Evolutionary conservation across 1,140 invertebrate species (phyloP), one percentile per base, ranked within the genome.

Genomic region (Gryllus bimaculatus): DNA sequence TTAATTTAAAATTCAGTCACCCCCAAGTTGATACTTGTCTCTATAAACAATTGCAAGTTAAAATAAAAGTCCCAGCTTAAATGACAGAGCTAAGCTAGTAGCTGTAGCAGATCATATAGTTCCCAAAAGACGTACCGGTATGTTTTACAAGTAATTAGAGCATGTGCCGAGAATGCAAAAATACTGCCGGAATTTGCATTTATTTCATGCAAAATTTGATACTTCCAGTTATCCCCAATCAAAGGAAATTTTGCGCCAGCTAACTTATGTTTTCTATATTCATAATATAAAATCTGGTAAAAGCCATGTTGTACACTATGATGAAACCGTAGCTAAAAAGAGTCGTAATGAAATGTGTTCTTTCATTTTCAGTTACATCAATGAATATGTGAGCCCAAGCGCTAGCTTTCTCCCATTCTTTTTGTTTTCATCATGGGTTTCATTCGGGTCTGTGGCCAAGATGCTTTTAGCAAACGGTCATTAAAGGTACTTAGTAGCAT

Each of bases 31-130:
- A 73, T 73, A 73, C 66, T 73, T 73, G 66, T 73, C 13, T 73
- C 66, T 73, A 3, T n/a, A 6, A 73, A 73, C 66, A 73, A 73
- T 73, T 73, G 6, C 13, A 6, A 73, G 66, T 6, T 15, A 73
- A 73, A 73, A 73, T 73, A 73, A 73, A 73, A 73, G 66, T 73
- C 66, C 66, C 66, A 73, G 66, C 66, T 73, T 73, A 73, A 73
- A 73, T 73, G 66, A 73, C 66, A 73, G n/a, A 13, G n/a, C 2
- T 73, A 73, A 73, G 66, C 66, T 2, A 3, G 66, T 73, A 6
- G 6, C 66, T 3, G 75, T 76, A 76, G 15, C 6, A 47, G 75
- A 76, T 2, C 75, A 76, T 13, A 47, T 76, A 76, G 75, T 21
- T 76, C 21, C 2, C 75, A 76, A 15, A 47, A 2, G 75, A 76